Evolutionary conservation across 2,113 vertebrate species (phyloP), one percentile per base, ranked within the genome.

Genomic region (Cnemophilus loriae): DNA sequence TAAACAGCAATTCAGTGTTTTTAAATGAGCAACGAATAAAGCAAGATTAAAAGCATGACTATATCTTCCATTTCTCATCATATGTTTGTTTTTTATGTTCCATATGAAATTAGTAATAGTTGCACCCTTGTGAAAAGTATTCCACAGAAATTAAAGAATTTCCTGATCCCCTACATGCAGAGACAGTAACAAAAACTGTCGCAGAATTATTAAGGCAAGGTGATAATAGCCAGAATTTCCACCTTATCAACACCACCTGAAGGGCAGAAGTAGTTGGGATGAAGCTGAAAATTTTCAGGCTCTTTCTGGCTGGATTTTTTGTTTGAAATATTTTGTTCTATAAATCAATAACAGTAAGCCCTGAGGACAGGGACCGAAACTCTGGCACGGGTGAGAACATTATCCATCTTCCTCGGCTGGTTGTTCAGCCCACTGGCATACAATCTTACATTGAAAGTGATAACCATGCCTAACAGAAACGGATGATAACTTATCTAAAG

Each of bases 251-350:
- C 22, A 16, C 33, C 42, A 24, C 61, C 57, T 76, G 55, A 73
- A 89, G 49, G 67, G 32, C 56, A 89, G 57, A 82, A 90, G 35
- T 39, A 70, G 28, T 20, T 76, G 59, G 11, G 35, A 57, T 37
- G 42, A 84, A 90, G 50, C 64, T 55, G 52, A 70, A 90, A 84
- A 81, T 79, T 82, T 91, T 76, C 74, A 69, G 60, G 3, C 37
- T 93, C 27, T 79, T 95, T 89, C 42, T 60, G 23, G 9, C 18
- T 57, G 9, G 3, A 76, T 89, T 86, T 86, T 91, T 87, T 80
- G 9, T 91, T 69, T 74, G 59, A 90, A 96, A 86, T 53, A 74
- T 73, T 90, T 93, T 94, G 65, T 73, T 93, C 95, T 79, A 89
- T 83, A 91, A 89, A 93, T 94, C 77, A 93, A 35, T 89, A 87